These are phyloP conservation scores for Agonopterix alstromeriana DNA, from an alignment of 2,888 invertebrate genomes.

Conservation along the genomic window DNA sequence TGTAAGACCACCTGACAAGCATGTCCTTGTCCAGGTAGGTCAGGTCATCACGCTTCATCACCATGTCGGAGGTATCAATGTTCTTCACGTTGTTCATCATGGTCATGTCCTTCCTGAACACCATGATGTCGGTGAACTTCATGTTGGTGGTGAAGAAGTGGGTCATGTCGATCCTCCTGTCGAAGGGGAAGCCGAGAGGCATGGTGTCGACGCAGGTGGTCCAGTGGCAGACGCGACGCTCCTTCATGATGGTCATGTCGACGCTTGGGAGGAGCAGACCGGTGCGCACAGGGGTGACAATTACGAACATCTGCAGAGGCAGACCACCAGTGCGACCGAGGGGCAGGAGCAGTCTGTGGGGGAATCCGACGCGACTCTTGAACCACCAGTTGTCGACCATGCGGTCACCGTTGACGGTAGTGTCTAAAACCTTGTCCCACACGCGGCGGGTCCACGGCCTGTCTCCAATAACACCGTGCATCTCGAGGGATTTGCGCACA, in stretches of 20 bases:
- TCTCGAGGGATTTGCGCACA: slow-evolving; percentile 81
- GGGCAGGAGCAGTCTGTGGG: slow-evolving; percentile 83
- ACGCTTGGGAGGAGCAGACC: slow-evolving; percentile 60
- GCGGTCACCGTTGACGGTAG: slow-evolving; percentile 58
- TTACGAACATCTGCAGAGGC: slow-evolving; percentile 79
- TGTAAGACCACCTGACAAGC: slow-evolving; percentile 53
- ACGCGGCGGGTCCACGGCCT: slow-evolving; percentile 59
- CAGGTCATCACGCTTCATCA: slow-evolving; percentile 61
- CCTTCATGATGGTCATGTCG: slow-evolving; percentile 64
- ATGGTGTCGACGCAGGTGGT: slow-evolving; percentile 77
- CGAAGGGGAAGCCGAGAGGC: slow-evolving; percentile 86
- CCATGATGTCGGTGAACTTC: slow-evolving; percentile 78
- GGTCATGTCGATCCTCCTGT: slow-evolving; percentile 78
- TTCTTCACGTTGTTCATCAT: slow-evolving; percentile 47
- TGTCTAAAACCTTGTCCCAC: slow-evolving; percentile 31
- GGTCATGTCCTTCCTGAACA: slow-evolving; percentile 77
- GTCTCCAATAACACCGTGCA: slow-evolving; percentile 79
- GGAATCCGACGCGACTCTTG: slow-evolving; percentile 76
- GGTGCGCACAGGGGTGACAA: slow-evolving; percentile 74
- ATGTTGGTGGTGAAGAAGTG: slow-evolving; percentile 81
- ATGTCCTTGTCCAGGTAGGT: slow-evolving; percentile 58
- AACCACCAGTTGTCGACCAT: slow-evolving; percentile 75
- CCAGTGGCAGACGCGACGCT: slow-evolving; percentile 73
- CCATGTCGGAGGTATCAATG: slow-evolving; percentile 51
- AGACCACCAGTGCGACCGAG: slow-evolving; percentile 81